Percentiles rank a stretch among this genome's conserved stretches.
Conservation (phyloP, 2,888 invertebrate species). For the Hesperia comma region DNA sequence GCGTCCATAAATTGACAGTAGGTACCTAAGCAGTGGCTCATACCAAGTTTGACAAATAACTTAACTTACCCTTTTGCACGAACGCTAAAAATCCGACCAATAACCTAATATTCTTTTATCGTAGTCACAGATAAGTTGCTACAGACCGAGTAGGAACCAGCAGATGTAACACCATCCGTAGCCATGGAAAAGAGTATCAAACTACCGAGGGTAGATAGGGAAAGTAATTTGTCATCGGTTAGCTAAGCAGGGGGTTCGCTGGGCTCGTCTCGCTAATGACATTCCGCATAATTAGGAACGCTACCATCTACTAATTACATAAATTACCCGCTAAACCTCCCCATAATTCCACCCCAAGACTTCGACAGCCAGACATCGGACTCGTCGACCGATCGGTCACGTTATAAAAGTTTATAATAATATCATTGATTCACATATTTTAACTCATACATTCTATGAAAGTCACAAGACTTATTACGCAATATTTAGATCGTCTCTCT, state of each 20-base stretch:
- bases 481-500: no score
- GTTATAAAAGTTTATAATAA: background rate
- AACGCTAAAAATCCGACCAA: no score
- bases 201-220: constrained; percentile 72
- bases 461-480: no score
- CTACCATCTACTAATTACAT: constrained; percentile 80
- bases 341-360: constrained; percentile 64
- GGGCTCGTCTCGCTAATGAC: constrained; percentile 75
- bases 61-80: no score
- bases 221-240: constrained; percentile 83
- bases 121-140: no score
- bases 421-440: background rate
- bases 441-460: no score
- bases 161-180: background rate
- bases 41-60: no score
- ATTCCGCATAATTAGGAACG: constrained; percentile 80
- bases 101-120: no score
- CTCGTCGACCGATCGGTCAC: constrained; percentile 20
- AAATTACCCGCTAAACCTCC: constrained; percentile 79
- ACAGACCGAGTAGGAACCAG: no score
- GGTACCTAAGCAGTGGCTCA: no score
- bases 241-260: constrained; percentile 72
- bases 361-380: constrained; percentile 39
- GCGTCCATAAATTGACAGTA: no score
- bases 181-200: constrained; percentile 44